Evolutionary conservation across 2,113 vertebrate species (phyloP).

Genomic region (Chaetops frenatus): DNA sequence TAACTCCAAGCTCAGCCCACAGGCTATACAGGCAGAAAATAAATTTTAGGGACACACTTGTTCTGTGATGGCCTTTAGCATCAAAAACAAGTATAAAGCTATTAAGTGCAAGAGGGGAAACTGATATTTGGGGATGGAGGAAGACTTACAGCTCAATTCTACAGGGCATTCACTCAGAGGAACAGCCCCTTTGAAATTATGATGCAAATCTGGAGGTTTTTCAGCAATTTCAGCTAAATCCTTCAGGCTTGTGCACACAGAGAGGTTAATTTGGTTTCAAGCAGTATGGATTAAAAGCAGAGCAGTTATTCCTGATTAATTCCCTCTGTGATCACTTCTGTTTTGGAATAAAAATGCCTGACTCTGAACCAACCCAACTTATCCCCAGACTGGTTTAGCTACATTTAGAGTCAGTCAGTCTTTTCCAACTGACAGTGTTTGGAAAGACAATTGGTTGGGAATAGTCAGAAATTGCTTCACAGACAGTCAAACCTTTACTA

Average conservation of each 20-base stretch:
- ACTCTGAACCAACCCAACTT: background rate
- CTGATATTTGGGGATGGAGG: background rate
- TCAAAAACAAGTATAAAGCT: background rate
- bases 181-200: background rate
- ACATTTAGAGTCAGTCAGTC: background rate
- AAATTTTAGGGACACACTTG: background rate
- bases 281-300: conserved; percentile 12
- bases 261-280: conserved; percentile 41
- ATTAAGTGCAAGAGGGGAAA: background rate
- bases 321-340: background rate
- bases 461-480: background rate
- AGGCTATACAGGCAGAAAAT: background rate
- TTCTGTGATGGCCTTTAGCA: background rate
- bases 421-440: background rate
- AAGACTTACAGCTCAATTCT: background rate
- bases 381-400: background rate
- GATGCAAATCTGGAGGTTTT: background rate
- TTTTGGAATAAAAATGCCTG: background rate
- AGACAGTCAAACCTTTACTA: background rate
- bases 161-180: background rate
- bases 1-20: background rate
- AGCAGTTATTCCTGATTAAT: conserved; percentile 5
- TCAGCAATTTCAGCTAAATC: conserved; percentile 24
- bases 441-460: background rate
- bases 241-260: background rate